Conservation (phyloP, 2,888 invertebrate species). For the Augochlorella aurata region DNA sequence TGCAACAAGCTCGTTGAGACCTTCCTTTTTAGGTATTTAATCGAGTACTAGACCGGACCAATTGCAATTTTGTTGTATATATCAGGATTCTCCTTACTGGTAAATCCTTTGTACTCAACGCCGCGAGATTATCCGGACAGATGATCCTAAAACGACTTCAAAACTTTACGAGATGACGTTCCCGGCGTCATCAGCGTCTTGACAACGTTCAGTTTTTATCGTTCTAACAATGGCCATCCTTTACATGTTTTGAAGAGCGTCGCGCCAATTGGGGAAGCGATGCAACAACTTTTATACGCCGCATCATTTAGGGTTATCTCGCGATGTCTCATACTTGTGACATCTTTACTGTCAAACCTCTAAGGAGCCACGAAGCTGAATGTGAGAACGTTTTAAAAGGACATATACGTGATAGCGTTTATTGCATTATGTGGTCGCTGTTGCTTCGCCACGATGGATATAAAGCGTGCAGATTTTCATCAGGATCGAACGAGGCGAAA, state of each 20-base stretch:
- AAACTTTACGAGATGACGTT: slow-evolving; percentile 17
- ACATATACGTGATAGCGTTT: slow-evolving; percentile 17
- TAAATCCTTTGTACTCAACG: neutral
- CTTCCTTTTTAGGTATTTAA: neutral
- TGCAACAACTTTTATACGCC: neutral
- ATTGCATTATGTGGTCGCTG: neutral
- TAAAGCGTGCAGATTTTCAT: neutral
- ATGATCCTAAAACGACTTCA: slow-evolving; percentile 38
- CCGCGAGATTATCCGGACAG: slow-evolving; percentile 25
- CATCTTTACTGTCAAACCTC: neutral
- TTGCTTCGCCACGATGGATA: neutral
- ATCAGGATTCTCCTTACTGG: neutral
- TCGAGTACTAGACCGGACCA: neutral
- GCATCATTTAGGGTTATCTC: slow-evolving; percentile 20
- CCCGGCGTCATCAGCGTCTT: neutral
- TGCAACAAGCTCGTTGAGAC: neutral
- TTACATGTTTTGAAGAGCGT: neutral
- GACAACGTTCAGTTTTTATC: slow-evolving; percentile 9
- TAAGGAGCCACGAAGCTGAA: neutral
- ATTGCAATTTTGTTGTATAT: neutral
- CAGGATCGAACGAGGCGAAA: neutral
- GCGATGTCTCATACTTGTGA: neutral
- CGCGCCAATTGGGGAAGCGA: slow-evolving; percentile 2
- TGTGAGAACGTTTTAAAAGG: neutral
- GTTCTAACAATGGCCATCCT: neutral